Conservation (phyloP, 2,888 invertebrate genomes). For the Eupithecia abbreviata region DNA sequence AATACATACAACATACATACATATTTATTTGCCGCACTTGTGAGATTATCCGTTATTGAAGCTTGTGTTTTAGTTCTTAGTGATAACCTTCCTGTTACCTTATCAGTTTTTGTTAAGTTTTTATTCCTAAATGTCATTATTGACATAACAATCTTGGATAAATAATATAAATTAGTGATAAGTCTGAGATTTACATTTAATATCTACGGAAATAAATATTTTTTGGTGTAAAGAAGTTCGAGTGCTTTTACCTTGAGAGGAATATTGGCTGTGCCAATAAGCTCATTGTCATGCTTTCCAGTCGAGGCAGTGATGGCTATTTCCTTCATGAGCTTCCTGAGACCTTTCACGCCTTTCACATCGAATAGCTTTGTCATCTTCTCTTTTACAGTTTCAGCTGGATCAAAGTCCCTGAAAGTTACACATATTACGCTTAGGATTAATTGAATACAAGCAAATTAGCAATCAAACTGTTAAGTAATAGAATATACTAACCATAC, state of each 20-base stretch:
- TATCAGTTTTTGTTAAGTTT: no score
- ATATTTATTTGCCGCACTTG: no score
- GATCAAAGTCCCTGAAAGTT: conserved; percentile 90
- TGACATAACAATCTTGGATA: no score
- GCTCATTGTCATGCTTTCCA: conserved; percentile 96
- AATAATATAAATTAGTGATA: no score
- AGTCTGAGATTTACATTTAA: neutral
- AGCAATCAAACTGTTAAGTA: neutral
- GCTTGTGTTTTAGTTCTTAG: no score
- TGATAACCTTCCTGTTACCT: no score
- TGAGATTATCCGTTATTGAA: no score
- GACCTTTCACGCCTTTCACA: conserved; percentile 92
- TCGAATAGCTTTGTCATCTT: conserved; percentile 94
- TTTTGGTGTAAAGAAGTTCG: neutral
- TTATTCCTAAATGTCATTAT: no score
- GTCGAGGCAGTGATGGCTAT: conserved; percentile 97
- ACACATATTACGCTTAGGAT: neutral
- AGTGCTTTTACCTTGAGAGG: conserved; percentile 88
- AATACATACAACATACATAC: no score
- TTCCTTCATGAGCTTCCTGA: conserved; percentile 93
- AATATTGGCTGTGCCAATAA: conserved; percentile 94
- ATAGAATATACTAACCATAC: conserved; percentile 86
- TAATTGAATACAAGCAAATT: neutral
- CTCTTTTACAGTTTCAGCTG: conserved; percentile 94
- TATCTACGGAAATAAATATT: neutral